Evolutionary conservation across 1,140 invertebrate genomes (phyloP).

Genomic region (Cydia amplana): DNA sequence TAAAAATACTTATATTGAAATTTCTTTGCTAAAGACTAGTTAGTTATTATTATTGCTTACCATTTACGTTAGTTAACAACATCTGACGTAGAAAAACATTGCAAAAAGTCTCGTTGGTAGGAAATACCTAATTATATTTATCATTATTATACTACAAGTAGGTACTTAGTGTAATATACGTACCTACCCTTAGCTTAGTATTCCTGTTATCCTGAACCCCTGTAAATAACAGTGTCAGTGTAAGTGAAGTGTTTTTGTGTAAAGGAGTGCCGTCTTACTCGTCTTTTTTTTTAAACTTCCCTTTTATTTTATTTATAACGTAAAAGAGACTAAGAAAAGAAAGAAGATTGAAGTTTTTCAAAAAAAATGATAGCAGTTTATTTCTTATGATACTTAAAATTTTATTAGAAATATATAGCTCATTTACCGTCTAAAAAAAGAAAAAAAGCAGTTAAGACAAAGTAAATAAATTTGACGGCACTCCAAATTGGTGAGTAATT

Average conservation of each 20-base stretch:
- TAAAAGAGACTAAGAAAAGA: no score
- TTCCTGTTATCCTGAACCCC: background rate
- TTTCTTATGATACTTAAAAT: no score
- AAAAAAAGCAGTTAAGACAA: background rate
- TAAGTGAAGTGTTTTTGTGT: background rate
- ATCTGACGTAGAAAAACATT: background rate
- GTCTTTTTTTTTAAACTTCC: background rate
- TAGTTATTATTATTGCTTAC: no score
- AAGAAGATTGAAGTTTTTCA: no score
- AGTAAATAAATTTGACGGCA: background rate
- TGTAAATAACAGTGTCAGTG: conserved; percentile 1
- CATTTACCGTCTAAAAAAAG: no score
- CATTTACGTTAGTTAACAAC: background rate
- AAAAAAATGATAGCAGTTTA: no score
- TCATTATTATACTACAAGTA: no score
- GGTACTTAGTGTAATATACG: background rate
- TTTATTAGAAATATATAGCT: no score
- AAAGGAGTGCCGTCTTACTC: conserved; percentile 7
- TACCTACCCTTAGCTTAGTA: conserved; percentile 12
- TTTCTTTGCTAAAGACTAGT: no score
- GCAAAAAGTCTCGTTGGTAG: background rate
- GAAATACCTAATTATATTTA: background rate
- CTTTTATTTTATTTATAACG: no score
- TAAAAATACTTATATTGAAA: background rate
- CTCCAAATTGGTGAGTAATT: conserved; percentile 22